Conservation (phyloP, 2,113 vertebrate genomes). For the Casuarius casuarius region DNA sequence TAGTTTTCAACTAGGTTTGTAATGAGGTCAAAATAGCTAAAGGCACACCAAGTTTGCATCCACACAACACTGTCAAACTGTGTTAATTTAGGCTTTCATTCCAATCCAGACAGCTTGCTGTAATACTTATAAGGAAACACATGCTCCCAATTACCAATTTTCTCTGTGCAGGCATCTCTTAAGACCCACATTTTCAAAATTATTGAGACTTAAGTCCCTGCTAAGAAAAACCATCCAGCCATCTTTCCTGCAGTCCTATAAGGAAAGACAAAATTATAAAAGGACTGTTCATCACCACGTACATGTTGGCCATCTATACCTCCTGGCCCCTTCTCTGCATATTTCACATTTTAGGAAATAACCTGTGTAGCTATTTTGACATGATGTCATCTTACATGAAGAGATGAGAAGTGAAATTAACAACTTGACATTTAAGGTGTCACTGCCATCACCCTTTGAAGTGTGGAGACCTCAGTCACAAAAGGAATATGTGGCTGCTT, state of each 20-base stretch:
- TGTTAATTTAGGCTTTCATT: not conserved
- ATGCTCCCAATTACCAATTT: constrained; percentile 28
- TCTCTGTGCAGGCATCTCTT: not conserved
- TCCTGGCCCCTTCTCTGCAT: not conserved
- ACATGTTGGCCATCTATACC: not conserved
- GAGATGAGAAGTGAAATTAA: not conserved
- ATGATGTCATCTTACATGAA: not conserved
- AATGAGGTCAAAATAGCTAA: not conserved
- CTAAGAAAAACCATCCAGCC: not conserved
- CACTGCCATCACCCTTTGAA: not conserved
- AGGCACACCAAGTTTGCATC: not conserved
- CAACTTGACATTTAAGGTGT: not conserved
- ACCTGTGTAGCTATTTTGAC: not conserved
- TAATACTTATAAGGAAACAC: constrained; percentile 27
- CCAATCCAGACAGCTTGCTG: constrained; percentile 13
- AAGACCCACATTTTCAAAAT: not conserved
- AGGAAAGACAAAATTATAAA: not conserved
- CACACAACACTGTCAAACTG: not conserved
- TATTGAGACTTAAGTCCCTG: not conserved
- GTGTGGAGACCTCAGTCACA: not conserved
- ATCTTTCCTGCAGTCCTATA: not conserved
- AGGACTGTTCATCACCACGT: not conserved
- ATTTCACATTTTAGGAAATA: not conserved
- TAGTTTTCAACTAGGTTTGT: not conserved
- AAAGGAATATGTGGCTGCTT: not conserved